Percentiles rank a stretch among this genome's conserved stretches.
These are phyloP conservation scores for Notarius quadriscutis DNA, from an alignment of 2,113 vertebrate species.

Conservation along the genomic window DNA sequence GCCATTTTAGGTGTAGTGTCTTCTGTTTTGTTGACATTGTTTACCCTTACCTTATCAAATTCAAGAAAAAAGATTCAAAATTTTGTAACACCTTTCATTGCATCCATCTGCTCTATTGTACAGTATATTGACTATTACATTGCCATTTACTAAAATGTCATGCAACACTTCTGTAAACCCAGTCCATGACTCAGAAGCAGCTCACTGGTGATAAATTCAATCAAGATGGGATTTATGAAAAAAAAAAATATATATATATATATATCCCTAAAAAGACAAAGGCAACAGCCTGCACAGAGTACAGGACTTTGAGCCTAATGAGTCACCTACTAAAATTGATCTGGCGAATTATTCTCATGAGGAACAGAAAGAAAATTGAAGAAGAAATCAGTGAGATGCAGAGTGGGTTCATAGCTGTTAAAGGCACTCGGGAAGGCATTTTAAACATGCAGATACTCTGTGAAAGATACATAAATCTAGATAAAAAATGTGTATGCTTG, in stretches of 20 bases:
- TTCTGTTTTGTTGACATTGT: neutral
- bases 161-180: neutral
- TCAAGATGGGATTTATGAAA: conserved; percentile 7
- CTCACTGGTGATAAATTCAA: conserved; percentile 18
- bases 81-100: neutral
- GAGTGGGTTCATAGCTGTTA: too few relatives aligned
- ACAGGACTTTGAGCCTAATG: too few relatives aligned
- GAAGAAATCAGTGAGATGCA: too few relatives aligned
- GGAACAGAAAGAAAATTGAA: too few relatives aligned
- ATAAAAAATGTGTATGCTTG: too few relatives aligned
- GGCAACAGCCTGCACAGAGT: too few relatives aligned
- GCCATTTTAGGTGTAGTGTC: neutral
- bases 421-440: too few relatives aligned
- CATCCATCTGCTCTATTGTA: neutral
- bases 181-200: conserved; percentile 4
- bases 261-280: too few relatives aligned
- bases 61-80: neutral
- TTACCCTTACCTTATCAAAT: neutral
- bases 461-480: too few relatives aligned
- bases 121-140: neutral
- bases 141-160: neutral
- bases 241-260: neutral
- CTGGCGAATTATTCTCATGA: too few relatives aligned
- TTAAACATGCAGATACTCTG: too few relatives aligned
- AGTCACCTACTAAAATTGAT: too few relatives aligned